A percentile compares a stretch with the other conserved stretches of the same genome.
Conservation (phyloP, 1,140 invertebrate genomes). For the Rhysida immarginata region DNA sequence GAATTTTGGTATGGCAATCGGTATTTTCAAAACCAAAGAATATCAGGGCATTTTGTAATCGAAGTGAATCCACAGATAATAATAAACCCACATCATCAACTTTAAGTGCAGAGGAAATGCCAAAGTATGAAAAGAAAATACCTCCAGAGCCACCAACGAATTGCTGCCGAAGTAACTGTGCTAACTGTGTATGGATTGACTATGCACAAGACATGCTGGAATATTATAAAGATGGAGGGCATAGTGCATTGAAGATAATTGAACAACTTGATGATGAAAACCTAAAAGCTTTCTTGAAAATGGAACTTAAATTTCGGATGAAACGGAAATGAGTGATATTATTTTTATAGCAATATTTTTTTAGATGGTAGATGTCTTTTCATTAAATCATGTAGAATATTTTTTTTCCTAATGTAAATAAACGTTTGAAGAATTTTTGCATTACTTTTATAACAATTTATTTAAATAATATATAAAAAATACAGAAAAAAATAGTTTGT, state of each 20-base stretch:
- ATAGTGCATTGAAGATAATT: conserved; percentile 51
- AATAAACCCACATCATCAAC: too few species aligned
- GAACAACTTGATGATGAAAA: conserved; percentile 58
- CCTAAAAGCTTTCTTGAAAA: conserved; percentile 57
- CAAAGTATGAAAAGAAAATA: too few species aligned
- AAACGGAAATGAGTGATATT: background rate
- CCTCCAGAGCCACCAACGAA: conserved; percentile 52
- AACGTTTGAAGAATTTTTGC: background rate
- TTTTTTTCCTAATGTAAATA: background rate
- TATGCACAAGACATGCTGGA: conserved; percentile 68
- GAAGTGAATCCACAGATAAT: too few species aligned
- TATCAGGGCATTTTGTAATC: too few species aligned
- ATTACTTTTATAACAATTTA: conserved; percentile 21
- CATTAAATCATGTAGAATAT: background rate
- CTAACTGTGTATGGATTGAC: conserved; percentile 86
- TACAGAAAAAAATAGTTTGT: too few species aligned
- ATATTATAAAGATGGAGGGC: conserved; percentile 42
- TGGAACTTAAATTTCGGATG: conserved; percentile 44
- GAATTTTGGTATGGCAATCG: too few species aligned
- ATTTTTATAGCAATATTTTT: background rate
- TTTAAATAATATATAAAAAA: too few species aligned
- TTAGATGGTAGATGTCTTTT: background rate
- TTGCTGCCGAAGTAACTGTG: conserved; percentile 86
- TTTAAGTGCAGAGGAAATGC: too few species aligned
- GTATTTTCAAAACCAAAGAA: too few species aligned